Conservation (phyloP, 2,888 invertebrate genomes). For the Nomada ferruginata region DNA sequence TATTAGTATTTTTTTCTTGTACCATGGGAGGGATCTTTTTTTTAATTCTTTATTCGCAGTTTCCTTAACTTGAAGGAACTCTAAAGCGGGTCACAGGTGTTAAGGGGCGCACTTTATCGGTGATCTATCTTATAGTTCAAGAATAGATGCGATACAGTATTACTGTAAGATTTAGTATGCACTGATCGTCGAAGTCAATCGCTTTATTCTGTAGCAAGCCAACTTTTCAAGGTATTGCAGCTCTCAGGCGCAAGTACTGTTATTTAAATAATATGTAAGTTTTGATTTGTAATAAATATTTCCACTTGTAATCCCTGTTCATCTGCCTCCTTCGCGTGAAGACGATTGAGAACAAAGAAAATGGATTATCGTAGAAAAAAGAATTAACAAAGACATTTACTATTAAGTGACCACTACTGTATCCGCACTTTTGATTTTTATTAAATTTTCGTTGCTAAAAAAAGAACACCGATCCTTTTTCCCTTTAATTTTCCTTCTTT, state of each 20-base stretch:
- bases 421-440: constrained; percentile 24
- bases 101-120: not conserved
- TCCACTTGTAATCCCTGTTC: constrained; percentile 76
- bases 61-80: not conserved
- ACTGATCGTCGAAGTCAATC: constrained; percentile 25
- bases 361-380: not conserved
- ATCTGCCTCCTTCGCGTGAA: constrained; percentile 10
- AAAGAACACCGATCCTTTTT: too few species aligned
- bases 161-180: constrained; percentile 42
- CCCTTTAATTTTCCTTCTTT: not conserved
- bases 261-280: constrained; percentile 80
- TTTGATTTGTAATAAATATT: constrained; percentile 83
- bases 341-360: not conserved
- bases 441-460: constrained; percentile 33
- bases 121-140: constrained; percentile 24
- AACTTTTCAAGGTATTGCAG: constrained; percentile 70
- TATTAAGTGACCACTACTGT: constrained; percentile 7
- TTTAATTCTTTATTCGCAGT: not conserved
- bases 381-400: not conserved
- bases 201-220: constrained; percentile 38
- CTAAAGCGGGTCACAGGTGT: not conserved
- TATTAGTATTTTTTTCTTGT: not conserved
- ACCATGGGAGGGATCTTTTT: not conserved
- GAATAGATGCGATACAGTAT: constrained; percentile 50
- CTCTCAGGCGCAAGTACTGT: constrained; percentile 82